Percentiles rank a stretch among this genome's conserved stretches.
Evolutionary conservation across 2,113 vertebrate genomes (phyloP).

Genomic region (Corythornis cristatus): DNA sequence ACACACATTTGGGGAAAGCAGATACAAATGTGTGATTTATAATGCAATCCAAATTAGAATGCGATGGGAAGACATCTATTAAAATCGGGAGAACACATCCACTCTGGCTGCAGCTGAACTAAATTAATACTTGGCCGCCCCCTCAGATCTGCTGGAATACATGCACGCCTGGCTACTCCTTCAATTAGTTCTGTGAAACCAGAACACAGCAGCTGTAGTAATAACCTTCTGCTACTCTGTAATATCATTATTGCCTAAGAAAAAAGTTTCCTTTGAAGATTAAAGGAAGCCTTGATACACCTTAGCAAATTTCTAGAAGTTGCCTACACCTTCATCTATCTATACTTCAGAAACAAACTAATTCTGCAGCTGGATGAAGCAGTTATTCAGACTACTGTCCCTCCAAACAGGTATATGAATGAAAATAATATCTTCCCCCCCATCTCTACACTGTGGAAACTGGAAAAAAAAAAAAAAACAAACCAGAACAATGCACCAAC

Average conservation of each 20-base stretch:
- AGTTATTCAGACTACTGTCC: neutral
- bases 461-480: neutral
- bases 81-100: neutral
- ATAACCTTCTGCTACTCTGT: neutral
- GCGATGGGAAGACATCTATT: slow-evolving; percentile 35
- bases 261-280: neutral
- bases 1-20: neutral
- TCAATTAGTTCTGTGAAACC: slow-evolving; percentile 22
- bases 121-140: slow-evolving; percentile 53
- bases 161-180: slow-evolving; percentile 14
- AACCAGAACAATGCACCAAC: neutral
- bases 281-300: neutral
- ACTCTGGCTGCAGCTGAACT: slow-evolving; percentile 37
- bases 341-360: neutral
- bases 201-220: slow-evolving; percentile 9
- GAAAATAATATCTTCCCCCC: neutral
- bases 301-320: neutral
- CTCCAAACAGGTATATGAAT: neutral
- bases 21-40: neutral
- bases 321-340: neutral
- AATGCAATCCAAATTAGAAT: neutral
- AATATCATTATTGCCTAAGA: neutral
- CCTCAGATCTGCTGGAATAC: slow-evolving; percentile 29
- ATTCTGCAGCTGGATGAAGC: neutral
- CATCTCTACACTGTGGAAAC: neutral